Base-by-base conservation (phyloP, 64 coral and sea anemone species). In the Cladopsammia gracilis region DNA sequence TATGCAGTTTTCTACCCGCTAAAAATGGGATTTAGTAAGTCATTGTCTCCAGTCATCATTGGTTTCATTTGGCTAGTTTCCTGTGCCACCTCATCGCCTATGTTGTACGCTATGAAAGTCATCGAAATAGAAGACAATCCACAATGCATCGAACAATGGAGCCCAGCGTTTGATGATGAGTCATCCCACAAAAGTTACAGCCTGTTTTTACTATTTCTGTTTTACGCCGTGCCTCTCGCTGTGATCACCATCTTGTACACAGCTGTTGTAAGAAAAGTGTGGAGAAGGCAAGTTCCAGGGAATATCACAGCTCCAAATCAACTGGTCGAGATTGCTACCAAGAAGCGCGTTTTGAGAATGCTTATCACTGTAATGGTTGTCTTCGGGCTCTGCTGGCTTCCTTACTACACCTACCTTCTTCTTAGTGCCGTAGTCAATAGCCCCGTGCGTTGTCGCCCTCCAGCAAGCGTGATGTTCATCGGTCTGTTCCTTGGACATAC, bases 361-460 rank as follows among this genome's bases (percentile, higher is more conserved):
- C 75, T 95, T 8, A 84, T 95, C 13, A 89, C 93, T 0, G 70
- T 95, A 3, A 87, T 95, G 7, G 54, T 83, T 5, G 61, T 88
- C 20, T 95, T 95, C 22, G 79, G 53, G n/a, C 76, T 90, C 4
- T 95, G 86, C 25, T 95, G 93, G 93, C 26, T 95, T 22, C 93
- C 93, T 8, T 77, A 83, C 11, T 88, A 94, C 72, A 75, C 75
- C 14, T 76, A 75, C 24, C 18, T 89, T 24, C 42, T 48, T 18
- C 25, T 93, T 5, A 10, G 15, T 2, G 81, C 71, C 20, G 47
- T 93, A 4, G 26, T 58, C 5, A 15, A 66, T 50, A 71, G 26
- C 15, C 50, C 49, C 3, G 20, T 14, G 11, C 26, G 42, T 10
- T 20, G 61, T 7, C 5, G 42, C 10, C 64, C 75, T 1, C 48